Conservation (phyloP, 2,113 vertebrate species). For the Sturnira hondurensis region DNA sequence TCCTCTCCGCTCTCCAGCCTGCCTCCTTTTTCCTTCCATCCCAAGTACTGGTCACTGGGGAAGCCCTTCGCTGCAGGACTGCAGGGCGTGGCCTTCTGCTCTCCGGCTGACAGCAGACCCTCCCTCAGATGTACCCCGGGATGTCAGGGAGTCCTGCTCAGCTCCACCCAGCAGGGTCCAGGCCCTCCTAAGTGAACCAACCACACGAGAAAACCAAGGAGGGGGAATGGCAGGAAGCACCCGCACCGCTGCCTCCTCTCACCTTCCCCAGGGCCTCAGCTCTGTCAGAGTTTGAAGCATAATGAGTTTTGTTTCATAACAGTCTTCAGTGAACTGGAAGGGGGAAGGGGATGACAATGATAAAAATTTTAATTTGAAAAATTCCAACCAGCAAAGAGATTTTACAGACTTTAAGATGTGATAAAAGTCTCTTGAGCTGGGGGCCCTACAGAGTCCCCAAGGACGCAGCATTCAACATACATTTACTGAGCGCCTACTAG, state of each 20-base stretch:
- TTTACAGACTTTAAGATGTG: constrained; percentile 48
- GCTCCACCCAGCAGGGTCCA: not conserved
- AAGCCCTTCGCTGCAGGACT: not conserved
- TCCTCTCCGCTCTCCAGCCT: not conserved
- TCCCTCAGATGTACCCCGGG: not conserved
- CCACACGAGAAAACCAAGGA: not conserved
- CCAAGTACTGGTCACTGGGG: not conserved
- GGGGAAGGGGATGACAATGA: constrained; percentile 62
- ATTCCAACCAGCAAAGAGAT: constrained; percentile 62
- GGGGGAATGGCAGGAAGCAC: not conserved
- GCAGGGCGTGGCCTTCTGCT: not conserved
- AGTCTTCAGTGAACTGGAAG: constrained; percentile 69
- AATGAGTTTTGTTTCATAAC: constrained; percentile 77
- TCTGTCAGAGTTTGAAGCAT: constrained; percentile 62
- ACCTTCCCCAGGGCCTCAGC: constrained; percentile 53
- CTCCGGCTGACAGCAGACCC: not conserved
- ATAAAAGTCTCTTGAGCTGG: constrained; percentile 16
- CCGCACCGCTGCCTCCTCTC: not conserved
- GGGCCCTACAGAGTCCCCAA: not conserved
- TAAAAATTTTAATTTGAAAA: constrained; percentile 76
- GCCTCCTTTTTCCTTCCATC: not conserved
- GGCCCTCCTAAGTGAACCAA: not conserved
- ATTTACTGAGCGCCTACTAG: not conserved
- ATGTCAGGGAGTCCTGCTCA: not conserved
- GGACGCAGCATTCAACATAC: not conserved